Evolutionary conservation across 2,888 invertebrate species (phyloP), one percentile per base, ranked within the genome.

Genomic region (Nebria salina): DNA sequence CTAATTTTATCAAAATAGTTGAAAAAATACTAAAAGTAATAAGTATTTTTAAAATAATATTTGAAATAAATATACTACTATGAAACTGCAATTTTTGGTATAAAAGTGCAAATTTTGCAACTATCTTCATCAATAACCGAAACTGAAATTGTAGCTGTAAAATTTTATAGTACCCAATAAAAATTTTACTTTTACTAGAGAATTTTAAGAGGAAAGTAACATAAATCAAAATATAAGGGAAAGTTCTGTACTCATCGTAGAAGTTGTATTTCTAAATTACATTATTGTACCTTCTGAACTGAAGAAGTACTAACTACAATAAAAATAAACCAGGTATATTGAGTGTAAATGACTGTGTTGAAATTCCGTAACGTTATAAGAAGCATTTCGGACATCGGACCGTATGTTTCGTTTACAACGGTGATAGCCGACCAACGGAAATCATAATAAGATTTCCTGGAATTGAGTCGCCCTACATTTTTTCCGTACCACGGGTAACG

Each of bases 381-480:
- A 54, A 54, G 54, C 54, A 54, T 13, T 54, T 54, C 54, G 54
- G 54, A 54, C 54, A 11, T 54, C 54, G 54, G 54, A 54, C 54
- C 54, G 11, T 54, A 8, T 4, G 54, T 54, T 54, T 54, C 54
- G 54, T 54, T 54, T 54, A 8, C 8, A 54, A 54, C 54, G 54
- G 54, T 54, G 54, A 54, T 54, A 13, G 54, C 54, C 54, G 54
- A 54, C 54, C 11, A 54, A 54, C 81, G 72, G 76, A 81, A 81
- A 54, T 54, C 54, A 54, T 54, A 54, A 54, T 66, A 76, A 73
- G 72, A 72, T 76, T 81, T 81, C 81, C 73, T 66, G 73, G 81
- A 81, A 81, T 43, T 81, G 76, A 76, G 81, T 26, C 76, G 76
- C 81, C 81, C 81, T 81, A 81, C 72, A 81, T 81, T 81, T 81